These are phyloP conservation scores for Siniperca knerii DNA, from an alignment of 2,113 vertebrate species.

Conservation along the genomic window DNA sequence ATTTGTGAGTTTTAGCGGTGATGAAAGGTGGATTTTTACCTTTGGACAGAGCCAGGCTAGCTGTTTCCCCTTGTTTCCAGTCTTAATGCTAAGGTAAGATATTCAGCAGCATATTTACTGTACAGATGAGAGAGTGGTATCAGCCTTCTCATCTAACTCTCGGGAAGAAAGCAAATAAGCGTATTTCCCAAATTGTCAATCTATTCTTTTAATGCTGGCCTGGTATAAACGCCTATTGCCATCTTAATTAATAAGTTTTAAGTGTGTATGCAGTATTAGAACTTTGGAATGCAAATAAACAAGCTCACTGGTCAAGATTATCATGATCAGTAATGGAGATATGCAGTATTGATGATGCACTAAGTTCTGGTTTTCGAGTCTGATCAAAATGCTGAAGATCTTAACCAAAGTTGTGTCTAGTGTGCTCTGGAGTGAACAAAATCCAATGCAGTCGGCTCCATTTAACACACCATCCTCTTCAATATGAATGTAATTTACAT, in stretches of 20 bases:
- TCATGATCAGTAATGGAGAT: conserved; percentile 21
- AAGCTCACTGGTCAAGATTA: conserved; percentile 1
- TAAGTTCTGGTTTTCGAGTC: conserved; percentile 11
- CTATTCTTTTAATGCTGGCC: not conserved
- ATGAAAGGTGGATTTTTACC: not conserved
- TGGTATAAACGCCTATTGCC: not conserved
- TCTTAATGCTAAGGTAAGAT: not conserved
- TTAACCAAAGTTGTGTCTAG: conserved; percentile 32
- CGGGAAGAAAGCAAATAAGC: not conserved
- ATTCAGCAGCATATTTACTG: not conserved
- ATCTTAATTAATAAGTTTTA: not conserved
- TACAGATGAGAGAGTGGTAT: not conserved
- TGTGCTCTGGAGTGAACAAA: not conserved
- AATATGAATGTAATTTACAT: conserved; percentile 2
- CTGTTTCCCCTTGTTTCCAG: not conserved
- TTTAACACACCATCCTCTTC: not conserved
- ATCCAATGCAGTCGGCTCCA: not conserved
- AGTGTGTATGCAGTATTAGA: not conserved
- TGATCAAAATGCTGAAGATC: conserved; percentile 13
- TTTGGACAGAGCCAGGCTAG: not conserved
- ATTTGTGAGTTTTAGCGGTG: not conserved
- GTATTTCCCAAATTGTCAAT: not conserved
- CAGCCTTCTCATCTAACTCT: not conserved
- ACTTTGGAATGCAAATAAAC: conserved; percentile 15
- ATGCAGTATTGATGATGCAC: conserved; percentile 18